phyloP scores from a whole-genome alignment of 2,797 vertebrate genomes.

The Discoglossus pictus region DNA sequence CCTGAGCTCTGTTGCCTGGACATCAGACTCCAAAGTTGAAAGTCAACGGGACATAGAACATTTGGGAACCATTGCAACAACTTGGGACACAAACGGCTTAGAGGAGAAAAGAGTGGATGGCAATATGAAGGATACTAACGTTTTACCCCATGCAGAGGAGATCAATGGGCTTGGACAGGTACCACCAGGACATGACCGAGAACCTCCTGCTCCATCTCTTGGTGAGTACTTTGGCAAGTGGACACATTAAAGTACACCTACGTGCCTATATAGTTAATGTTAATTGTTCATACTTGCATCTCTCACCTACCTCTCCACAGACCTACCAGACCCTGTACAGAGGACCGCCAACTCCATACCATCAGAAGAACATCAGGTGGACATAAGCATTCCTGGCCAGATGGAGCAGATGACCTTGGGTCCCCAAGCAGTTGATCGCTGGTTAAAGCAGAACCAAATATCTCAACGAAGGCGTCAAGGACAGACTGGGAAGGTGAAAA shows the following conservation, averaged over 20 bases:
- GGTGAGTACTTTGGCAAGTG: no score
- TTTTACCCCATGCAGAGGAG: no score
- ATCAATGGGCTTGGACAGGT: no score
- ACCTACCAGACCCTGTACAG: neutral
- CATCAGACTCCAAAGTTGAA: neutral
- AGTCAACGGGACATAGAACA: neutral
- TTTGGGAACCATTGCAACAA: neutral
- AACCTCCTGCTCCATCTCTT: no score
- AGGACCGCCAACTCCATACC: neutral
- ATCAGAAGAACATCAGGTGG: neutral
- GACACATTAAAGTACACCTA: no score
- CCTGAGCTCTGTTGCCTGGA: slow-evolving; percentile 13
- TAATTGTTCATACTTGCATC: no score
- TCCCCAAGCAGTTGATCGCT: neutral
- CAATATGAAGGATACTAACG: no score
- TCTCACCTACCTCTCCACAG: neutral
- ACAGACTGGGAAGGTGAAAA: neutral
- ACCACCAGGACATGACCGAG: no score
- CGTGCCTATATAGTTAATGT: no score
- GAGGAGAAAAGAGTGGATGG: neutral
- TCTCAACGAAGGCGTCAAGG: slow-evolving; percentile 21
- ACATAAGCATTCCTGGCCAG: neutral
- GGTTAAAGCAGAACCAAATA: neutral
- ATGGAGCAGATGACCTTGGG: neutral
- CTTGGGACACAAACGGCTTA: neutral